Evolutionary conservation across 1,140 invertebrate species (phyloP), one percentile per base, ranked within the genome.

Genomic region (Caenorhabditis latens): DNA sequence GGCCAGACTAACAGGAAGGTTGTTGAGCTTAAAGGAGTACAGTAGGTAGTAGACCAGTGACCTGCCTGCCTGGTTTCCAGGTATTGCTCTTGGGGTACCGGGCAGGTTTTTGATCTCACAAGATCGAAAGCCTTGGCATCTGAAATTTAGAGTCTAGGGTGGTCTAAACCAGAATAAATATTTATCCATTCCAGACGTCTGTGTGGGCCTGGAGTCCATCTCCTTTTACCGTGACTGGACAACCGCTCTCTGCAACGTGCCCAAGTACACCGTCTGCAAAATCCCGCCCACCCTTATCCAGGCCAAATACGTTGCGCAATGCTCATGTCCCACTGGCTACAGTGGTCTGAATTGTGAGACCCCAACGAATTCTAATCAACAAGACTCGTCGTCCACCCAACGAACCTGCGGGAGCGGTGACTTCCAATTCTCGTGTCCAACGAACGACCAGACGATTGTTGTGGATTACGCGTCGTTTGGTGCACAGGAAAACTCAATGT

Each of bases 391-490:
- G 32, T 32, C 71, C 0, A 79, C 71, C 7, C 58, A 85, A 71
- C 63, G 43, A 43, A 53, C 65, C 19, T 67, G 86, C 55, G 75
- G 43, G 65, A 55, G 21, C 58, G 50, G 40, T 21, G 86, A 48
- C 63, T 86, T 71, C 48, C 71, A 83, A 32, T 86, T 86, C 55
- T 83, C 86, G 1, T 86, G 86, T 65, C 75, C 53, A 32, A 32
- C 32, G 9, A 83, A 84, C 61, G 75, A 48, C 2, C 40, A 58
- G n/a, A 83, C 86, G 40, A 86, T 86, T 67, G 21, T 24, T 5
- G 86, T 86, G 13, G 86, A 86, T 43, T 86, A 63, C 48, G 86
- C 86, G 11, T 86, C 86, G 14, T 86, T 71, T 53, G 86, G 86
- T n/a, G 63, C 85, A 48, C 65, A 79, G 71, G 71, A 79, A n/a